Evolutionary conservation across 2,888 invertebrate species (phyloP), one percentile per base, ranked within the genome.

Genomic region (Drosophila macrospina): DNA sequence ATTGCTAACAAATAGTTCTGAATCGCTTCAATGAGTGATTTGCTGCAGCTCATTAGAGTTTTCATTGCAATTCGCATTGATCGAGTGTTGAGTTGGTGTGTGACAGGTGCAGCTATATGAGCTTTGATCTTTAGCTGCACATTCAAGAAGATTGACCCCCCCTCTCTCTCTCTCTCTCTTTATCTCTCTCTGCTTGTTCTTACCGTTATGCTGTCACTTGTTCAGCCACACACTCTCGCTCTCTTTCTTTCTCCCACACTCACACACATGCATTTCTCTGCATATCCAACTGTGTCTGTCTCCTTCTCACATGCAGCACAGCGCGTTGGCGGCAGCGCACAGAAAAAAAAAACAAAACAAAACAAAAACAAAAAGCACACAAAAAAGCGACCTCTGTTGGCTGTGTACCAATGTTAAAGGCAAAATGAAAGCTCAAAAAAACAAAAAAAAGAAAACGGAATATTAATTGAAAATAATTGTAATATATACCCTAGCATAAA

Each of bases 401-500:
- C 77, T 67, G 37, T 60, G 20, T 59, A 2, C 10, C 15, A 61
- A 71, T 70, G 59, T 32, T 16, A 32, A 41, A 20, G 10, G 8
- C 15, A 28, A 24, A n/a, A 34, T 20, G 26, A 47, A 47, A 48
- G 26, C 26, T 44, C 28, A 20, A 32, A 20, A 39, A 30, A 10
- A 11, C 11, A 37, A 30, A 30, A 5, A 28, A 28, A 15, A 66
- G 2, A n/a, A 28, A 30, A 61, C 20, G 28, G 28, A 15, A 26
- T 30, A 39, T 16, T 47, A 10, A 13, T 41, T 13, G 13, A 69
- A 79, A 66, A 79, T 75, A 63, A n/a, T n/a, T 82, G 80, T 85
- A 80, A 80, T 68, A 85, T 85, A 81, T 45, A 54, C 69, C 68
- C 41, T 81, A 82, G 84, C 62, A 59, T 81, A 20, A 20, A 20